Evolutionary conservation across 2,888 invertebrate species (phyloP).

Genomic region (Scelioninae gen. 1): DNA sequence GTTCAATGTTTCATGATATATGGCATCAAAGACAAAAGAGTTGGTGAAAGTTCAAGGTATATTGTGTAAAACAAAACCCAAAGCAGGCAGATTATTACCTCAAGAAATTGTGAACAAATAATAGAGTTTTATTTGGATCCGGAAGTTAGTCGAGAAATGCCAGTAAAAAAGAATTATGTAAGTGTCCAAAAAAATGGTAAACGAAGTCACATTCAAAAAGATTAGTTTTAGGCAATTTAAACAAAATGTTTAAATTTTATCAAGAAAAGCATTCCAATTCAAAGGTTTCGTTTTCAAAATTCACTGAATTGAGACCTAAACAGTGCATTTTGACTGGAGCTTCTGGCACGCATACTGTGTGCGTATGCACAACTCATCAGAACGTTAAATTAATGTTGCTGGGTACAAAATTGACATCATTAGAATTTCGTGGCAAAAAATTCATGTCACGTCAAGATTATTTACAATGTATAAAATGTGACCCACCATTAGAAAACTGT

Average conservation of each 20-base stretch:
- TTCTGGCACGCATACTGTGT: conserved; percentile 60
- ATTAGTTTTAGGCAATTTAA: too few species aligned
- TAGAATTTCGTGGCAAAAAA: background rate
- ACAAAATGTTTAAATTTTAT: too few species aligned
- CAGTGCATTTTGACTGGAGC: conserved; percentile 56
- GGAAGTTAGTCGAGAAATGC: background rate
- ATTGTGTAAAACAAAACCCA: background rate
- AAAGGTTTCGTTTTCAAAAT: too few species aligned
- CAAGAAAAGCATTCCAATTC: too few species aligned
- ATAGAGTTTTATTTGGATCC: background rate
- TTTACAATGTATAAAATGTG: conserved; percentile 47
- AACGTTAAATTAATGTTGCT: conserved; percentile 52
- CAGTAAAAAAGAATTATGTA: too few species aligned
- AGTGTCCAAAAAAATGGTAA: too few species aligned
- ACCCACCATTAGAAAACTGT: conserved; percentile 41
- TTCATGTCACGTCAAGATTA: conserved; percentile 36
- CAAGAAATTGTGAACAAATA: background rate
- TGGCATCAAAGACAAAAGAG: conserved; percentile 5
- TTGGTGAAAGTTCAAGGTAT: background rate
- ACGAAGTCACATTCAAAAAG: too few species aligned
- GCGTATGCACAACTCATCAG: conserved; percentile 61
- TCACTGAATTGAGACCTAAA: conserved; percentile 14
- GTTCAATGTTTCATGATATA: background rate
- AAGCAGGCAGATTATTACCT: background rate
- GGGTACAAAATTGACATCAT: background rate